phyloP scores from a whole-genome alignment of 2,797 vertebrate genomes.

The Muscicapa comitata region DNA sequence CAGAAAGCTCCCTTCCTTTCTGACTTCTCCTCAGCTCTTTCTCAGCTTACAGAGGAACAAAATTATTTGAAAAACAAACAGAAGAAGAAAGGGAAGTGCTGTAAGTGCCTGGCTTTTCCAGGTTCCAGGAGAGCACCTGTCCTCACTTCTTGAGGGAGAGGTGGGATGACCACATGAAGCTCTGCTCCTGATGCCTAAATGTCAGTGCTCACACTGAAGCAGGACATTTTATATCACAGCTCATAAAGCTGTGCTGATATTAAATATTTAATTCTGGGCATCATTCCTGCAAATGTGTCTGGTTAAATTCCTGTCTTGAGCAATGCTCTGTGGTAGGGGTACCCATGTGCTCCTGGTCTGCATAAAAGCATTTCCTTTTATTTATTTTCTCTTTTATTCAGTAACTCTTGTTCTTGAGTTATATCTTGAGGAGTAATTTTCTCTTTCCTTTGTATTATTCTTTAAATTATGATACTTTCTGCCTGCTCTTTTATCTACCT shows the following conservation, averaged over 20 bases:
- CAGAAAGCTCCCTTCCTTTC: background rate
- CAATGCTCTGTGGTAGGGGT: background rate
- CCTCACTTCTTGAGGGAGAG: background rate
- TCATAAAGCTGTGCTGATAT: background rate
- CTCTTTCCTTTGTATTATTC: background rate
- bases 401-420: background rate
- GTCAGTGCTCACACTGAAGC: background rate
- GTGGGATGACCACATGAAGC: background rate
- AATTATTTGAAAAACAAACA: background rate
- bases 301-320: background rate
- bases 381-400: background rate
- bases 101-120: background rate
- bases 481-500: background rate
- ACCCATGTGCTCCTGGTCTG: background rate
- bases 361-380: background rate
- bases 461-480: background rate
- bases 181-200: background rate
- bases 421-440: background rate
- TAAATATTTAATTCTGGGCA: background rate
- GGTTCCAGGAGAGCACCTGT: background rate
- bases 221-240: background rate
- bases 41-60: background rate
- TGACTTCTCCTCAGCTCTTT: background rate
- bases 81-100: background rate
- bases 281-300: background rate